Base-by-base conservation (phyloP, 2,888 invertebrate species). In the Acleris cristana region DNA sequence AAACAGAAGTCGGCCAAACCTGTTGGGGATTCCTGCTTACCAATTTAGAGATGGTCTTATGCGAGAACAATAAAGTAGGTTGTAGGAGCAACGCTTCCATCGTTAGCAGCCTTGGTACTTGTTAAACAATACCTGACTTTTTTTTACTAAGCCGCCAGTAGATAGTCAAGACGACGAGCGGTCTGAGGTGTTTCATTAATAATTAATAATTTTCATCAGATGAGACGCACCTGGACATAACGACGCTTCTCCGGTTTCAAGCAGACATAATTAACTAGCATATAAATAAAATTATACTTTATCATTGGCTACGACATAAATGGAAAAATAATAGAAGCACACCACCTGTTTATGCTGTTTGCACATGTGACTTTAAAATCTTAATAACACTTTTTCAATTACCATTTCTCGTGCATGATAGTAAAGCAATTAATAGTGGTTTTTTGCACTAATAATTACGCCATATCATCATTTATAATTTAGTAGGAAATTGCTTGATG, bases 131-230 rank as follows among this genome's bases (percentile, higher is more conserved):
- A 48, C 6, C n/a, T n/a, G 23, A n/a, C 4, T 2, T 16, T n/a
- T 44, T 57, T 69, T 63, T 65, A 49, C 69, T 72, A 73, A 72
- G 72, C 71, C 69, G 26, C 30, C 26, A 19, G 40, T 55, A 65
- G 66, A 65, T 51, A n/a, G n/a, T 56, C 55, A 51, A 69, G 73
- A 66, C 79, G 80, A 71, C 78, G 70, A 74, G 75, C 75, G 72
- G 79, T 80, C 79, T 79, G 73, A 51, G 68, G 69, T 52, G 71
- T 71, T 70, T 66, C 70, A 75, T 74, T 73, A 73, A 40, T 40
- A 40, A 40, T 14, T 40, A 40, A 40, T 40, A 40, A 75, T 77
- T 75, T 73, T 68, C 73, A 76, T 74, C 72, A 72, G 64, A 58
- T 65, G 64, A 55, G 58, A 52, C 70, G 67, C 78, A 77, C 74